Percentiles rank a stretch among this genome's conserved stretches.
Evolutionary conservation across 92 coral and sea anemone genomes (phyloP).

Genomic region (Porites divaricata): DNA sequence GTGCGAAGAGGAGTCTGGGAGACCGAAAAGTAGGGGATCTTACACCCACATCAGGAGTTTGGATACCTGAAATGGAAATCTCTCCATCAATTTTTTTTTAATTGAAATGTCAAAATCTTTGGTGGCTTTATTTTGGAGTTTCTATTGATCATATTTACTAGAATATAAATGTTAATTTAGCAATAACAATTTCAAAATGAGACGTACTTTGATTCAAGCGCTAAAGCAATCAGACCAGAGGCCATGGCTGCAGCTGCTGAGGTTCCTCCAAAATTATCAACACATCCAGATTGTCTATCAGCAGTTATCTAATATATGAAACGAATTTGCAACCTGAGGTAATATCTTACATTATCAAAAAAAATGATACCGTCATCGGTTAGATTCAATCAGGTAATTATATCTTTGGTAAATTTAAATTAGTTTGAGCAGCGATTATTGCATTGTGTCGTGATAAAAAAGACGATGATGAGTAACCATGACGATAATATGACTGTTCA

Average conservation of each 20-base stretch:
- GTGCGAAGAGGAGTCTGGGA: neutral
- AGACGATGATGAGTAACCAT: neutral
- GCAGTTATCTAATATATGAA: too few species aligned
- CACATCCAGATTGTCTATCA: too few species aligned
- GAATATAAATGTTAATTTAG: neutral
- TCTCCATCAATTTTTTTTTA: too few species aligned
- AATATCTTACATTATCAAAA: too few species aligned
- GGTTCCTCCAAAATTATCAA: too few species aligned
- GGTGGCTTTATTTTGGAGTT: neutral
- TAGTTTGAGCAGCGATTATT: neutral
- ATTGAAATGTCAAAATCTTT: neutral
- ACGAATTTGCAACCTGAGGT: too few species aligned
- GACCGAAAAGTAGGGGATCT: conserved; percentile 4
- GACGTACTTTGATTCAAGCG: neutral
- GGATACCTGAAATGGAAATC: too few species aligned
- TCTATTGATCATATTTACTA: neutral
- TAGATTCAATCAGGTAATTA: neutral
- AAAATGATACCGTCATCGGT: neutral
- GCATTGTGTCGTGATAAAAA: neutral
- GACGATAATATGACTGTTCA: neutral
- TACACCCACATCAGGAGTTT: too few species aligned
- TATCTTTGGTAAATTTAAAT: neutral
- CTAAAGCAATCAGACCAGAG: too few species aligned
- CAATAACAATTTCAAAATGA: too few species aligned
- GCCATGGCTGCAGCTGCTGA: too few species aligned